Evolutionary conservation across 2,113 vertebrate genomes (phyloP).

Genomic region (Melanotaenia duboulayi): DNA sequence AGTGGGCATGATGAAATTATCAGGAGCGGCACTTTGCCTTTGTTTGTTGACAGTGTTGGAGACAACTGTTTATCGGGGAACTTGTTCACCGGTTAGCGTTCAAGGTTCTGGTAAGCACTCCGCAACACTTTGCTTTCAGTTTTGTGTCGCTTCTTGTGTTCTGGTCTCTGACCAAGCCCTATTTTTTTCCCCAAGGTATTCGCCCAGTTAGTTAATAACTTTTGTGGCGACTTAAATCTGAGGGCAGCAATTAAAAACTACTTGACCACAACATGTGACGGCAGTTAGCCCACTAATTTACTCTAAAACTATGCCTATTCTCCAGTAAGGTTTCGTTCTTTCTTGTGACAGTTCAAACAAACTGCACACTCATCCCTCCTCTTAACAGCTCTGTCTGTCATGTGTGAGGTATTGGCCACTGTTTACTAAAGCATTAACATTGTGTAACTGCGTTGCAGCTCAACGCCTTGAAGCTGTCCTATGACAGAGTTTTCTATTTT

Average conservation of each 20-base stretch:
- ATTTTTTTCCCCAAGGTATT: neutral
- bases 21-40: conserved; percentile 54
- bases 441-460: neutral
- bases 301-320: neutral
- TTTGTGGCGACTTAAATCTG: neutral
- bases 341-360: conserved; percentile 21
- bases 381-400: too few species aligned
- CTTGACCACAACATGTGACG: neutral
- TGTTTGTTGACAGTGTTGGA: conserved; percentile 63
- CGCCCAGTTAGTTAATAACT: neutral
- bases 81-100: conserved; percentile 31
- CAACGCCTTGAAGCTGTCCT: neutral
- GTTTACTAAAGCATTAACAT: neutral
- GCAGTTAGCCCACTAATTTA: neutral
- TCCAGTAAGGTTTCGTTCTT: neutral
- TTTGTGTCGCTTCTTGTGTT: neutral
- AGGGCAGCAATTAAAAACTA: neutral
- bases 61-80: conserved; percentile 39
- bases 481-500: conserved; percentile 9
- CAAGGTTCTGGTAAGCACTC: conserved; percentile 60
- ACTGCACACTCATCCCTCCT: conserved; percentile 32
- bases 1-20: conserved; percentile 56
- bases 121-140: conserved; percentile 11
- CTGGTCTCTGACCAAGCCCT: neutral
- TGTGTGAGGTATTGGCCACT: neutral